Percentiles rank a stretch among this genome's conserved stretches.
These are phyloP conservation scores for Phyllopteryx taeniolatus DNA, from an alignment of 2,113 vertebrate genomes.

Conservation along the genomic window DNA sequence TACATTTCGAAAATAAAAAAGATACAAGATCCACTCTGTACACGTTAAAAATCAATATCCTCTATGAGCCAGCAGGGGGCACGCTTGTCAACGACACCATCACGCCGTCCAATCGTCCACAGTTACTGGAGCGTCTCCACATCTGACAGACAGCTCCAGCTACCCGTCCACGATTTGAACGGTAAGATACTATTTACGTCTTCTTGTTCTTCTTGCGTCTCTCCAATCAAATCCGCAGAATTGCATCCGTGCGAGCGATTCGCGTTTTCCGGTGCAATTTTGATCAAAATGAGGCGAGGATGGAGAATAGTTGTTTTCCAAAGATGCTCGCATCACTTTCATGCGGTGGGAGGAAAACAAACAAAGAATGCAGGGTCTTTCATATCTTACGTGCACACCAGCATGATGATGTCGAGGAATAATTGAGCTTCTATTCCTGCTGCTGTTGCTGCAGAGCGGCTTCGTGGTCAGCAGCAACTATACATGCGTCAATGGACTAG, in stretches of 20 bases:
- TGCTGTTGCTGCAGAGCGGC: slow-evolving; percentile 46
- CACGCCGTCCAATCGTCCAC: slow-evolving; percentile 21
- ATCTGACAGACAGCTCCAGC: slow-evolving; percentile 48
- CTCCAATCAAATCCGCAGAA: neutral
- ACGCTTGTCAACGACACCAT: slow-evolving; percentile 15
- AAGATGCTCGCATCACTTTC: slow-evolving; percentile 27
- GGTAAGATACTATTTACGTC: slow-evolving; percentile 54
- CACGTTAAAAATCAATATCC: neutral
- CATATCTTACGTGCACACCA: slow-evolving; percentile 13
- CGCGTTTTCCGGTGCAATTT: slow-evolving; percentile 10
- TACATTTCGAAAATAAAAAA: neutral
- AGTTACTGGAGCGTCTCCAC: slow-evolving; percentile 54
- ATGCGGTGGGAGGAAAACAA: slow-evolving; percentile 11
- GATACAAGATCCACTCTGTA: neutral
- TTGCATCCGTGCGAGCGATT: neutral
- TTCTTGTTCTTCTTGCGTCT: neutral
- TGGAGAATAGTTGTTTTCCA: slow-evolving; percentile 4
- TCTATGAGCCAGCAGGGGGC: slow-evolving; percentile 36
- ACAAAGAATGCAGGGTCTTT: slow-evolving; percentile 40
- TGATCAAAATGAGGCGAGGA: neutral
- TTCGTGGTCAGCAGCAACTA: slow-evolving; percentile 60
- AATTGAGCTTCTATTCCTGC: slow-evolving; percentile 11
- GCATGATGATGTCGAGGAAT: slow-evolving; percentile 26
- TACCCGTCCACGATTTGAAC: slow-evolving; percentile 31
- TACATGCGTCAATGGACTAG: slow-evolving; percentile 36